Conservation (phyloP, 2,113 vertebrate genomes). For the Tursiops truncatus region DNA sequence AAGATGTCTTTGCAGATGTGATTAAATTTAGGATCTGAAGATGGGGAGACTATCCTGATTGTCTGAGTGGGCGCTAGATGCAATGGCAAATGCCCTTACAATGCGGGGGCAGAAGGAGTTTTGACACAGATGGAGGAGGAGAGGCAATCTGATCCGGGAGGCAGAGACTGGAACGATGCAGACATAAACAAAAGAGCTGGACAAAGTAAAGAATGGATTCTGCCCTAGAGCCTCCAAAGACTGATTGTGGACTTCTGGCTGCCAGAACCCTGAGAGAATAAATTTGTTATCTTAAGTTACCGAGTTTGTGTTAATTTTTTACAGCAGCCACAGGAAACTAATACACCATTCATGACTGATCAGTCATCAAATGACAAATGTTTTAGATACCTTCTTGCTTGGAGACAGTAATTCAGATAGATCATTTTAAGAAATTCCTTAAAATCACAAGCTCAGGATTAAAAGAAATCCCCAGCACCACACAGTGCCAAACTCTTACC, state of each 20-base stretch:
- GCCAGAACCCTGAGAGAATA: neutral
- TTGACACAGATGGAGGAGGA: neutral
- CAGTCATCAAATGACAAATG: neutral
- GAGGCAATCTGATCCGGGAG: neutral
- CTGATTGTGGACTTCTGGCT: neutral
- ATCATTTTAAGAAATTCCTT: neutral
- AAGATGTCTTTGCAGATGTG: neutral
- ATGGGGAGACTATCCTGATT: neutral
- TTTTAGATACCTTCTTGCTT: neutral
- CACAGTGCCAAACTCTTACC: neutral
- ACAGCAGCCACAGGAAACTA: neutral
- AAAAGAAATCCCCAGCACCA: neutral
- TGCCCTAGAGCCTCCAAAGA: too few relatives aligned
- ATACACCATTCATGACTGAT: neutral
- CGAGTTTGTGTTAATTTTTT: neutral
- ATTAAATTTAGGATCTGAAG: neutral
- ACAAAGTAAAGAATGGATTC: neutral
- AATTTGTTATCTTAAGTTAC: neutral
- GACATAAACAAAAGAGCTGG: neutral
- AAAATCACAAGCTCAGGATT: neutral
- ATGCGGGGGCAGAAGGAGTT: neutral
- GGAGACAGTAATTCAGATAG: neutral
- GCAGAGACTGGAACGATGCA: rapidly evolving
- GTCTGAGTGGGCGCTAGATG: neutral
- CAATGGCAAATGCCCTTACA: neutral